phyloP scores from a whole-genome alignment of 2,888 invertebrate genomes.

The Synergus gifuensis region DNA sequence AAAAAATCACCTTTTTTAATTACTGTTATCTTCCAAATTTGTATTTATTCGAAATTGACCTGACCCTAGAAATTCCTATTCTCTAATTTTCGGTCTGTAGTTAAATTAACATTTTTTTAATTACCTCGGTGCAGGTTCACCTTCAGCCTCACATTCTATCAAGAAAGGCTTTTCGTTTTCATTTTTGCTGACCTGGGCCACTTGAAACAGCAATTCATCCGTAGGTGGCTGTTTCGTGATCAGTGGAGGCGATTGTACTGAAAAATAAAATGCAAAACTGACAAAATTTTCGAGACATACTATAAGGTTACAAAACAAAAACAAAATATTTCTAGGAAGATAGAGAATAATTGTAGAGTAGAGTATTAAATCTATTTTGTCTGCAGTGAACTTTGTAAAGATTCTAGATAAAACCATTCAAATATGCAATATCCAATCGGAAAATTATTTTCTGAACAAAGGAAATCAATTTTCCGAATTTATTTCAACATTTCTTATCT shows the following conservation, averaged over 20 bases:
- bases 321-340: constrained; percentile 26
- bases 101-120: constrained; percentile 14
- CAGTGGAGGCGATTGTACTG: constrained; percentile 93
- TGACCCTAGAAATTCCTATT: too few relatives aligned
- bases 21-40: too few relatives aligned
- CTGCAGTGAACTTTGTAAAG: neutral
- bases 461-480: neutral
- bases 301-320: neutral
- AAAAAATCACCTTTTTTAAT: too few relatives aligned
- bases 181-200: constrained; percentile 86
- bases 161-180: constrained; percentile 96
- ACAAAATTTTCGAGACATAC: constrained; percentile 40
- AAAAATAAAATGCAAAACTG: constrained; percentile 55
- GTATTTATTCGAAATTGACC: too few relatives aligned
- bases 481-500: neutral
- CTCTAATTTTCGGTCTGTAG: too few relatives aligned
- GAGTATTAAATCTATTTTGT: neutral
- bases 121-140: constrained; percentile 95
- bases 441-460: neutral
- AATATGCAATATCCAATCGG: neutral
- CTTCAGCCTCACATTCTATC: constrained; percentile 97
- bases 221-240: constrained; percentile 95
- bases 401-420: neutral
- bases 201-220: constrained; percentile 95
- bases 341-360: neutral